Evolutionary conservation across 2,888 invertebrate species (phyloP).

Genomic region (Melanchra persicariae): DNA sequence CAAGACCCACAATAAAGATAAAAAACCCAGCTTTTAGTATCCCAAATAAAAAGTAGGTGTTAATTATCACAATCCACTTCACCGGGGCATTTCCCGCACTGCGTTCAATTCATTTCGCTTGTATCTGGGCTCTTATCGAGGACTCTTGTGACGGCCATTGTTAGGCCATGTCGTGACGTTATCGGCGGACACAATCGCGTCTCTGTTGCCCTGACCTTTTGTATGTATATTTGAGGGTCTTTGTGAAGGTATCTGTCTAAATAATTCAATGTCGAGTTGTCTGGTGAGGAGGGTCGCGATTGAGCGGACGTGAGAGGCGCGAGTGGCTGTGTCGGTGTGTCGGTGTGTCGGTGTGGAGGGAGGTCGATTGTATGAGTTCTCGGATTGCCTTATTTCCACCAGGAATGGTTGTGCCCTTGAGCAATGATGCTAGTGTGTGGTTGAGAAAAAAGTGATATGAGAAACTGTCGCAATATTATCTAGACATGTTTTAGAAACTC

Average conservation of each 20-base stretch:
- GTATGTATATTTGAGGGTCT: constrained; percentile 66
- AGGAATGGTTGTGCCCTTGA: constrained; percentile 3
- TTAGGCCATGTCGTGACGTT: constrained; percentile 48
- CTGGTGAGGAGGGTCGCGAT: constrained; percentile 60
- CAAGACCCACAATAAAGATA: constrained; percentile 41
- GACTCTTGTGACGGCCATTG: constrained; percentile 51
- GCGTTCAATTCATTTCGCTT: constrained; percentile 48
- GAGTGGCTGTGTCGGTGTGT: constrained; percentile 25
- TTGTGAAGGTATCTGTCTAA: constrained; percentile 71
- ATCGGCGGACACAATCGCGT: constrained; percentile 61
- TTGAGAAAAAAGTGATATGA: neutral
- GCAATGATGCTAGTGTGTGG: neutral
- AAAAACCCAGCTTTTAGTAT: constrained; percentile 42
- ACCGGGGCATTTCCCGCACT: constrained; percentile 27
- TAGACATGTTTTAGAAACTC: no score
- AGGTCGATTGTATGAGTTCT: constrained; percentile 21
- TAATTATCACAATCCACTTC: constrained; percentile 46
- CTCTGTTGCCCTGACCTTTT: constrained; percentile 68
- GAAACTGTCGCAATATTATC: neutral
- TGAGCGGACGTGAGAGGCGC: constrained; percentile 44
- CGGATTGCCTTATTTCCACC: constrained; percentile 6
- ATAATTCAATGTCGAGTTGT: constrained; percentile 72
- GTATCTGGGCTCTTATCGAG: constrained; percentile 49
- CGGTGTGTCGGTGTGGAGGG: neutral
- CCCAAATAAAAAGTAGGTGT: constrained; percentile 57